phyloP scores from a whole-genome alignment of 2,113 vertebrate genomes.

The Gallinago paraguaiae region DNA sequence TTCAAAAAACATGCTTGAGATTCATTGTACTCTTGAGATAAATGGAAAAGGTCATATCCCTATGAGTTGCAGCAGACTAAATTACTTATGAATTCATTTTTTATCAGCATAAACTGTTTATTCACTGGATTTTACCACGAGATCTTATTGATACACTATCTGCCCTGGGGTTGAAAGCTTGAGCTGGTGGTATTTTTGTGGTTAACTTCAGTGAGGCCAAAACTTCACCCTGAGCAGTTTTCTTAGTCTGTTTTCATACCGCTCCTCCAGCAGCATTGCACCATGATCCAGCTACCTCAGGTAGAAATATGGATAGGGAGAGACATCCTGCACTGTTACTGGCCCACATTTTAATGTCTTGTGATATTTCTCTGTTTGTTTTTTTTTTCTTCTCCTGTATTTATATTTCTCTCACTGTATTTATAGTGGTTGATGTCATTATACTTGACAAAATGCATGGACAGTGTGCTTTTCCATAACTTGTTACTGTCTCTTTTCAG shows the following conservation, averaged over 20 bases:
- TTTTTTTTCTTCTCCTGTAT: background rate
- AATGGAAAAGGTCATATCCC: background rate
- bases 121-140: background rate
- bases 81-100: constrained; percentile 26
- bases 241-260: background rate
- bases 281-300: background rate
- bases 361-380: background rate
- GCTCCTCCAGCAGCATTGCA: background rate
- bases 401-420: background rate
- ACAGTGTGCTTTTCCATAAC: background rate
- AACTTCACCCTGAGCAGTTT: background rate
- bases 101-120: constrained; percentile 7
- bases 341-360: background rate
- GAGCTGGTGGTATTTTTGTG: background rate
- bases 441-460: background rate
- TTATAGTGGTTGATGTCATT: background rate
- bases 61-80: background rate
- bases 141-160: background rate
- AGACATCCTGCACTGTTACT: background rate
- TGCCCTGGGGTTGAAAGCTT: background rate
- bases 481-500: background rate
- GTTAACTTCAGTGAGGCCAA: background rate
- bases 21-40: background rate
- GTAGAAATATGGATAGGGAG: background rate
- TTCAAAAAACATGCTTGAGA: background rate